Evolutionary conservation across 2,113 vertebrate genomes (phyloP), one percentile per base, ranked within the genome.

Genomic region (Falcunculus frontatus): DNA sequence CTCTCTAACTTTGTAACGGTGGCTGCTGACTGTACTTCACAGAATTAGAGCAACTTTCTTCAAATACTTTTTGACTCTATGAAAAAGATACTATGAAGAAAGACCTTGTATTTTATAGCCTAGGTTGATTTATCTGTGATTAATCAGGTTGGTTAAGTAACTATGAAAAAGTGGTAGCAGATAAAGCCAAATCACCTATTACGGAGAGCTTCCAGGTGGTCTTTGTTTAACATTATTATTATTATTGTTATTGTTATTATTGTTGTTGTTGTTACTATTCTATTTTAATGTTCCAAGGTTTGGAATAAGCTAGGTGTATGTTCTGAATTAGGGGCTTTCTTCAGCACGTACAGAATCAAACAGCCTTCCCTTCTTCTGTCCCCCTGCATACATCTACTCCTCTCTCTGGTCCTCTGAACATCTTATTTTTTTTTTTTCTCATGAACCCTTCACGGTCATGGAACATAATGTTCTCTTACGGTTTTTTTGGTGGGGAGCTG

Each of bases 301-400:
- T 72, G 16, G 10, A 79, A 21, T 30, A 80, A 55, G 16, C 30
- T 17, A n/a, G 27, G 16, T 13, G 5, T 68, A 12, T 53, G 10
- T 32, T 50, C 9, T 68, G 46, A 68, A 68, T 9, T 30, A 41
- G 30, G 10, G 21, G 26, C 29, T 85, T 86, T 75, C 46, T 67
- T 60, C 23, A 77, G 21, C 42, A 9, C 17, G 15, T 80, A 10
- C 35, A 15, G 60, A 42, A 41, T 65, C 13, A 23, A 52, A 18
- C 19, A 56, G 6, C 32, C 46, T 70, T 87, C 8, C 3, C 7
- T 90, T 81, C 30, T 11, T 60, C 11, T 64, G 4, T 53, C 17
- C 5, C 9, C 1, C 8, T 39, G 9, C 0, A 0, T 57, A 23
- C 12, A 18, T 37, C 39, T 75, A 0, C 8, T 87, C 3, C 1